Conservation (phyloP, 2,888 invertebrate genomes). For the Stramonita haemastoma region DNA sequence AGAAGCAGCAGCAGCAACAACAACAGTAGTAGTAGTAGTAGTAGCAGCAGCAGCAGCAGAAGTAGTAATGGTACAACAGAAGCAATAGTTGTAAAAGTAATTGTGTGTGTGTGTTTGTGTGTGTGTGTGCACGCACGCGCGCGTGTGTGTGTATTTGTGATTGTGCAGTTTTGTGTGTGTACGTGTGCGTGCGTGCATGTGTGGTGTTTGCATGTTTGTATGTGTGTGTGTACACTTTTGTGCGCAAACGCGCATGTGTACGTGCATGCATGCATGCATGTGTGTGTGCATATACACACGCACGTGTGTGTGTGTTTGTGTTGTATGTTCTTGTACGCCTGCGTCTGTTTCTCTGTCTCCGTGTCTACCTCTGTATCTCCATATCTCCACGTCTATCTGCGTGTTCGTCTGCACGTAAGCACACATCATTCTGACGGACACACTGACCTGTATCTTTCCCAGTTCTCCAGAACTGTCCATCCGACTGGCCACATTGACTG, state of each 20-base stretch:
- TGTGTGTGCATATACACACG: not conserved
- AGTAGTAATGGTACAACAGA: not conserved
- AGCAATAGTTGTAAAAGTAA: no score
- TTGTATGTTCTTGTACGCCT: not conserved
- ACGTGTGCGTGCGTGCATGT: not conserved
- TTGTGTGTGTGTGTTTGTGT: not conserved
- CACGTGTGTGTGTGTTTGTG: not conserved
- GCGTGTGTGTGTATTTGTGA: not conserved
- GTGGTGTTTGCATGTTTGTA: not conserved
- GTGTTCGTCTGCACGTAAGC: not conserved
- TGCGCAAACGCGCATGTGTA: not conserved
- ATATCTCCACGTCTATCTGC: not conserved
- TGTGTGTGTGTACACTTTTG: not conserved
- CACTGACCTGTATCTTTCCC: conserved; percentile 89
- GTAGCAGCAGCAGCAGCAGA: not conserved
- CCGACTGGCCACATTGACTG: conserved; percentile 96
- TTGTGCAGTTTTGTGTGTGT: not conserved
- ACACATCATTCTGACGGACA: not conserved
- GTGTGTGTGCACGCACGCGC: no score
- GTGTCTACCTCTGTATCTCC: no score
- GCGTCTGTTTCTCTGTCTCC: no score
- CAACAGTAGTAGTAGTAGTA: not conserved
- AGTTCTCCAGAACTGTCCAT: conserved; percentile 96
- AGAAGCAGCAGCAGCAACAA: not conserved
- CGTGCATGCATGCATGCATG: not conserved